Evolutionary conservation across 2,797 vertebrate genomes (phyloP).

Genomic region (Labroides dimidiatus): DNA sequence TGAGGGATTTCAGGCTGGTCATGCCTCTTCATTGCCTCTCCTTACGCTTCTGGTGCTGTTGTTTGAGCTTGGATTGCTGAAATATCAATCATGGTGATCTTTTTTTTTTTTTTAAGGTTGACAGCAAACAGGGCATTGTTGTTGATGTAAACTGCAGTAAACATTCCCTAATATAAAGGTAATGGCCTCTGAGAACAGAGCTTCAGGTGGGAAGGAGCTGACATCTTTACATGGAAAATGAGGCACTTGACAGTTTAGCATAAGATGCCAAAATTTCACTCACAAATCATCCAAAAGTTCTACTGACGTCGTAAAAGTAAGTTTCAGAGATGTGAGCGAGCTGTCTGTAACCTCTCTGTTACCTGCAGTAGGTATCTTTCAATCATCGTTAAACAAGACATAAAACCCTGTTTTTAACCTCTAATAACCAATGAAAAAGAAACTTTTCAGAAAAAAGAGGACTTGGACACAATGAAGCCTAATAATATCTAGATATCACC

Average conservation of each 20-base stretch:
- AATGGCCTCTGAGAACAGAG: neutral
- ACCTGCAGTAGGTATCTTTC: neutral
- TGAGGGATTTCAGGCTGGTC: constrained; percentile 36
- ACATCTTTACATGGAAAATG: no score
- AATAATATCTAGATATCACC: no score
- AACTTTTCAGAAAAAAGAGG: no score
- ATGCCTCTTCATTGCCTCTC: constrained; percentile 15
- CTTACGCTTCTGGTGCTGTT: constrained; percentile 8
- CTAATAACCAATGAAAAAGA: no score
- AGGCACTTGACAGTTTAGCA: no score
- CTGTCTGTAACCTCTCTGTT: neutral
- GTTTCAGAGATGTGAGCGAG: neutral
- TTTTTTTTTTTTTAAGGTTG: constrained; percentile 11
- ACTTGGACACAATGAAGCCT: no score
- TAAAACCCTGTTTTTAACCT: no score
- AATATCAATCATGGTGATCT: constrained; percentile 1
- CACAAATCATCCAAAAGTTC: neutral
- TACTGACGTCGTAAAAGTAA: neutral
- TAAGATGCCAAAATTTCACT: no score
- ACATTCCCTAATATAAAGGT: neutral
- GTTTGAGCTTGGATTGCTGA: constrained; percentile 1
- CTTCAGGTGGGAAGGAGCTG: neutral
- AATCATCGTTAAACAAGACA: no score
- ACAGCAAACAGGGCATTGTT: neutral
- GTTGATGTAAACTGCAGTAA: constrained; percentile 7